Evolutionary conservation across 1,140 invertebrate species (phyloP).

Genomic region (Scaptomyza montana): DNA sequence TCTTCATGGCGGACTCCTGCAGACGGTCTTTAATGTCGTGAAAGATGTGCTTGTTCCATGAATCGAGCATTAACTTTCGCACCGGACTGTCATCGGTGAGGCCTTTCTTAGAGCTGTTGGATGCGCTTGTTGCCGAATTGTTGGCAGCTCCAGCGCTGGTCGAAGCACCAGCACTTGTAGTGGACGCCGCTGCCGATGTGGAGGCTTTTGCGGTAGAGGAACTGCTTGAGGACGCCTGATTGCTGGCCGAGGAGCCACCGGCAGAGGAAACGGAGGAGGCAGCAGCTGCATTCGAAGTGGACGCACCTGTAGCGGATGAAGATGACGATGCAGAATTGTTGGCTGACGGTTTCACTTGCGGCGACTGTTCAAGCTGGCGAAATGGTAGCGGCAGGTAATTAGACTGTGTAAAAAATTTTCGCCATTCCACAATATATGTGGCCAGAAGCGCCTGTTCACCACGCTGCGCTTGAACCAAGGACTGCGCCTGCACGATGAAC

Average conservation of each 20-base stretch:
- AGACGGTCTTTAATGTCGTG: constrained; percentile 96
- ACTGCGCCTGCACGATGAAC: constrained; percentile 97
- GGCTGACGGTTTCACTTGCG: constrained; percentile 84
- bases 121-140: constrained; percentile 58
- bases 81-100: constrained; percentile 95
- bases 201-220: constrained; percentile 56
- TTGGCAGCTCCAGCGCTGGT: constrained; percentile 80
- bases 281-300: constrained; percentile 55
- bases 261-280: constrained; percentile 5
- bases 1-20: constrained; percentile 98
- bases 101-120: constrained; percentile 86
- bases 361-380: constrained; percentile 93
- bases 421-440: constrained; percentile 98
- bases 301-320: constrained; percentile 49
- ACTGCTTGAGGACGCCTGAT: constrained; percentile 53
- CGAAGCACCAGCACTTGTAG: constrained; percentile 76
- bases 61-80: constrained; percentile 97
- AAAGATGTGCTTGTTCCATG: constrained; percentile 99
- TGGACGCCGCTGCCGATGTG: constrained; percentile 74
- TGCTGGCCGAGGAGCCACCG: constrained; percentile 36
- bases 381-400: constrained; percentile 98
- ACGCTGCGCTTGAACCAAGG: constrained; percentile 93
- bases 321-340: constrained; percentile 56
- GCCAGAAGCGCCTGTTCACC: constrained; percentile 97
- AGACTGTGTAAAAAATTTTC: constrained; percentile 98